These are phyloP conservation scores for Nasonia longicornis DNA, from an alignment of 1,140 invertebrate species.

Conservation along the genomic window DNA sequence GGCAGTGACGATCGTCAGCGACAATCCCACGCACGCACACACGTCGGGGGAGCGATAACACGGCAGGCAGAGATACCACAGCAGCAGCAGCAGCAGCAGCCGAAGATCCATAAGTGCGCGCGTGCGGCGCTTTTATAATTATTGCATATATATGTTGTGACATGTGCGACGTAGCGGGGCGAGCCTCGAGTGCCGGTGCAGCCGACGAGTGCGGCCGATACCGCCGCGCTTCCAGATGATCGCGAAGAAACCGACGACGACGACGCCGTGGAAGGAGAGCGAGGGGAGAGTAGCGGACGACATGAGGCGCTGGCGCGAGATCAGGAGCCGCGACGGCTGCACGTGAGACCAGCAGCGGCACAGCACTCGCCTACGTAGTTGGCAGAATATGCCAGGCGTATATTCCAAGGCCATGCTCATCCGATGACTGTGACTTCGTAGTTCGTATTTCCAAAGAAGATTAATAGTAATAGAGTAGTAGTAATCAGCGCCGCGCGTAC, in stretches of 20 bases:
- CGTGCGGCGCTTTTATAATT: conserved; percentile 9
- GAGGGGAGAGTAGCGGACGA: neutral
- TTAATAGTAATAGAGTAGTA: neutral
- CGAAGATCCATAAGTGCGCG: neutral
- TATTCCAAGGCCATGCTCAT: conserved; percentile 52
- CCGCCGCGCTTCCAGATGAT: neutral
- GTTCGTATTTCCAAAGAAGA: conserved; percentile 38
- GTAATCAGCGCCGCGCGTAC: neutral
- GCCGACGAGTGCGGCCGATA: neutral
- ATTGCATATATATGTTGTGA: neutral
- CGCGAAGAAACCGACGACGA: neutral
- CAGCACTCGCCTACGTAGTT: neutral
- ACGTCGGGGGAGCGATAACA: neutral
- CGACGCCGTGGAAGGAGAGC: too few species aligned
- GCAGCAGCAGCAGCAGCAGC: neutral
- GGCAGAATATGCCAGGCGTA: neutral
- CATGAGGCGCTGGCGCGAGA: neutral
- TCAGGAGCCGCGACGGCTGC: neutral
- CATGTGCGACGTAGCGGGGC: conserved; percentile 16
- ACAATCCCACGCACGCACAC: neutral
- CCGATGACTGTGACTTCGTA: conserved; percentile 59
- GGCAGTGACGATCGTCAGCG: neutral
- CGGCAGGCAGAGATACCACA: neutral
- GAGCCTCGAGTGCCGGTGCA: neutral
- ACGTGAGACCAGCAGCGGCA: neutral